A percentile compares a stretch with the other conserved stretches of the same genome.
Conservation (phyloP, 1,140 invertebrate species). For the Pseudomyrmex flavicornis region DNA sequence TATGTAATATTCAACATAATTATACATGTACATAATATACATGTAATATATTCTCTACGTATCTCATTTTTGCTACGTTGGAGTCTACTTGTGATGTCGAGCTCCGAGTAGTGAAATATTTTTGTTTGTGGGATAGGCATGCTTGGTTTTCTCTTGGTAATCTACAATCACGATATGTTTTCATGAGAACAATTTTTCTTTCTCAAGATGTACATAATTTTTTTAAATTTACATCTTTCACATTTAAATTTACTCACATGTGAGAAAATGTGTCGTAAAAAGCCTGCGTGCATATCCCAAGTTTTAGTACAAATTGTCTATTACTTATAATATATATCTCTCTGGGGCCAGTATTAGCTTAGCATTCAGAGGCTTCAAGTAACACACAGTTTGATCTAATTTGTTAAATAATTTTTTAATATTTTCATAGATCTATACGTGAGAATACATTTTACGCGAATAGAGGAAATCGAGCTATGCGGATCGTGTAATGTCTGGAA, state of each 20-base stretch:
- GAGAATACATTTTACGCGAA: conserved; percentile 29
- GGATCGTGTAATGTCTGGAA: conserved; percentile 47
- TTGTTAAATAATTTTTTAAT: conserved; percentile 55
- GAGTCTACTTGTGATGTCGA: background rate
- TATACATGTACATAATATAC: no score
- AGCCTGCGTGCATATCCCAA: conserved; percentile 38
- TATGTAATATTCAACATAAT: background rate
- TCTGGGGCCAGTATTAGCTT: conserved; percentile 53
- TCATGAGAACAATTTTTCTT: background rate
- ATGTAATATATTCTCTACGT: background rate
- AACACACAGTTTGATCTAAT: conserved; percentile 48
- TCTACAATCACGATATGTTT: background rate
- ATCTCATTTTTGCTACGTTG: conserved; percentile 4
- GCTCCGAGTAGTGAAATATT: background rate
- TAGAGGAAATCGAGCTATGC: conserved; percentile 32
- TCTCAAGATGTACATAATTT: background rate
- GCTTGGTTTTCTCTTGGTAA: conserved; percentile 5
- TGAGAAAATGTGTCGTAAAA: conserved; percentile 27
- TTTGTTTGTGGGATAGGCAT: conserved; percentile 29
- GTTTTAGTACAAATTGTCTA: conserved; percentile 46
- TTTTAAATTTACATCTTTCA: conserved; percentile 8
- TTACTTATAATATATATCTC: conserved; percentile 48
- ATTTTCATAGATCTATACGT: conserved; percentile 23
- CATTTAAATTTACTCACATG: background rate
- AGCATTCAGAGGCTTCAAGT: conserved; percentile 49